Conservation (phyloP, 2,113 vertebrate genomes). For the Hyperoodon ampullatus region DNA sequence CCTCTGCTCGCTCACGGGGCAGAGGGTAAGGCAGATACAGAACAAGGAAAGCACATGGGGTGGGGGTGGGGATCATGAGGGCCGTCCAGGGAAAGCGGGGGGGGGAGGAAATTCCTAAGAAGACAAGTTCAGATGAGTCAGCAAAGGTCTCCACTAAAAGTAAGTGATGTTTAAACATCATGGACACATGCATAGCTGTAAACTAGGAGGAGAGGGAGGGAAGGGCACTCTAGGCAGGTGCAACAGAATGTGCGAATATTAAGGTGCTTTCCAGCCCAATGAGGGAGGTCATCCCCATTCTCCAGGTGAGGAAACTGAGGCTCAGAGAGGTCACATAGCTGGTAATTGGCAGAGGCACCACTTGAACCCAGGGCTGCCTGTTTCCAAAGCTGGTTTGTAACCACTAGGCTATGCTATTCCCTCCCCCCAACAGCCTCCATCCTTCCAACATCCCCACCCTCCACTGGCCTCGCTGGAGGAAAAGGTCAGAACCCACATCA, state of each 20-base stretch:
- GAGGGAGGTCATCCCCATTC: background rate
- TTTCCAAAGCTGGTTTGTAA: too few species aligned
- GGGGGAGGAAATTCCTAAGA: background rate
- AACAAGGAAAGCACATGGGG: accelerated
- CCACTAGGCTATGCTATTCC: too few species aligned
- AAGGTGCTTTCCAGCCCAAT: background rate
- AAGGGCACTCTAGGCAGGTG: background rate
- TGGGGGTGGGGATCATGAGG: too few species aligned
- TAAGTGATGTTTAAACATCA: background rate
- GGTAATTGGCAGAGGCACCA: background rate
- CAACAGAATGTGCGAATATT: accelerated
- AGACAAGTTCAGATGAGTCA: background rate
- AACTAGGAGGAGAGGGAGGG: background rate
- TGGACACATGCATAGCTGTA: background rate
- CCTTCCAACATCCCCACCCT: background rate
- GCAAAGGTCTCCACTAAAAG: background rate
- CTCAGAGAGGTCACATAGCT: background rate
- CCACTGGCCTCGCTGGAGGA: background rate
- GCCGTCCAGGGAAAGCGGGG: background rate
- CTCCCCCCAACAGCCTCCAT: too few species aligned
- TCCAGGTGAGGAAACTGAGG: background rate
- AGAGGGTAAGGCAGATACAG: background rate
- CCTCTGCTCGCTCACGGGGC: background rate
- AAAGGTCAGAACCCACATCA: background rate
- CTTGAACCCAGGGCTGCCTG: background rate